phyloP scores from a whole-genome alignment of 2,888 invertebrate genomes.

The Nephrotoma flavescens region DNA sequence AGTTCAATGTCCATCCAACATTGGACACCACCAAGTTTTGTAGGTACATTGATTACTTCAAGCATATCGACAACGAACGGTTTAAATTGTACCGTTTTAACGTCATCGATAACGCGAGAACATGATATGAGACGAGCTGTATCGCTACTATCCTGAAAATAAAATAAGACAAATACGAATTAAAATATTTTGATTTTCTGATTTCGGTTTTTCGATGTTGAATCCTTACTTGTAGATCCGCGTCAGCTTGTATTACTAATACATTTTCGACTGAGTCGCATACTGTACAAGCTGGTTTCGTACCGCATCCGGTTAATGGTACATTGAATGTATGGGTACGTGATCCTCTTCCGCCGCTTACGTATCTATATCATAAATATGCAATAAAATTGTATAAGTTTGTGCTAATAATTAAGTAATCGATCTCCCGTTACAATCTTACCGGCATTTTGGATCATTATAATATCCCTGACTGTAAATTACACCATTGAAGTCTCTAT shows the following conservation, averaged over 20 bases:
- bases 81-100: conserved; percentile 28
- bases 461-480: conserved; percentile 56
- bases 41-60: conserved; percentile 50
- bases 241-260: conserved; percentile 51
- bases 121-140: conserved; percentile 46
- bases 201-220: conserved; percentile 3
- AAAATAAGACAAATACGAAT: conserved; percentile 5
- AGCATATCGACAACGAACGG: conserved; percentile 57
- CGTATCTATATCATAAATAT: conserved; percentile 34
- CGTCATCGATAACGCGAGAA: conserved; percentile 25
- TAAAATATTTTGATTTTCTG: background rate
- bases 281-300: conserved; percentile 42
- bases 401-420: background rate
- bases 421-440: conserved; percentile 18
- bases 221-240: conserved; percentile 37
- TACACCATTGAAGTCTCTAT: conserved; percentile 47
- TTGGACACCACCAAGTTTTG: conserved; percentile 47
- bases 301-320: conserved; percentile 49
- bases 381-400: background rate
- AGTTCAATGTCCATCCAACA: conserved; percentile 67
- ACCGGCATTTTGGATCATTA: conserved; percentile 53
- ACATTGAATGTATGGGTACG: conserved; percentile 44
- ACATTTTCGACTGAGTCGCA: conserved; percentile 49
- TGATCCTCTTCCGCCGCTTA: conserved; percentile 41
- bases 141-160: conserved; percentile 39